Percentiles rank a stretch among this genome's conserved stretches.
phyloP scores from a whole-genome alignment of 2,113 vertebrate species.

The Alethe castanea region DNA sequence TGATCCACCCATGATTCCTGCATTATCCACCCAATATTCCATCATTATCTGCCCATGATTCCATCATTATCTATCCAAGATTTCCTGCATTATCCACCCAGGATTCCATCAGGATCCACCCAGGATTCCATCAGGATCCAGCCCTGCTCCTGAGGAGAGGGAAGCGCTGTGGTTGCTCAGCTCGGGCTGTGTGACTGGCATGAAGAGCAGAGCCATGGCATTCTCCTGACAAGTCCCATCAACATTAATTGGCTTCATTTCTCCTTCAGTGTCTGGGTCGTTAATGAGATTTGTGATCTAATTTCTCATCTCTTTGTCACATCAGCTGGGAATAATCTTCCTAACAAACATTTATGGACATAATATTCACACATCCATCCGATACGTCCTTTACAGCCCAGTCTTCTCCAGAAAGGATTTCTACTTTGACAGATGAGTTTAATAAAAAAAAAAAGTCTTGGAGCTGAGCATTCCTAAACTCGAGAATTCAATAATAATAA shows the following conservation, averaged over 20 bases:
- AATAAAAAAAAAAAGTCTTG: background rate
- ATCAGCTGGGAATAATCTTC: slow-evolving; percentile 27
- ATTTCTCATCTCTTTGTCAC: slow-evolving; percentile 31
- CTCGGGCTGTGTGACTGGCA: background rate
- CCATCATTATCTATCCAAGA: rapidly evolving
- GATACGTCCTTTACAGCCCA: background rate
- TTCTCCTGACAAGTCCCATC: slow-evolving; percentile 30
- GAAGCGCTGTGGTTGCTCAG: rapidly evolving
- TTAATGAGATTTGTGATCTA: slow-evolving; percentile 51
- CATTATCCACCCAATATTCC: background rate
- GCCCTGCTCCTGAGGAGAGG: background rate
- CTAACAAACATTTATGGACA: slow-evolving; percentile 57
- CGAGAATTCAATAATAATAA: background rate
- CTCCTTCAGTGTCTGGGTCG: background rate
- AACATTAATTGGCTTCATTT: slow-evolving; percentile 24
- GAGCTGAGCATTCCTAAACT: background rate
- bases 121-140: rapidly evolving
- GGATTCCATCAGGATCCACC: background rate
- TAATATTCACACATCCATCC: background rate
- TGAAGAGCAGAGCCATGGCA: background rate
- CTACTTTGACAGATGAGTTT: slow-evolving; percentile 53
- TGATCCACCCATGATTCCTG: rapidly evolving
- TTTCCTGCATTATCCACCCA: rapidly evolving
- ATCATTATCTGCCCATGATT: too few relatives aligned
- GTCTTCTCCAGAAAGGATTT: background rate